These are phyloP conservation scores for Pomacea maculata DNA, from an alignment of 1,140 invertebrate species.

Conservation along the genomic window DNA sequence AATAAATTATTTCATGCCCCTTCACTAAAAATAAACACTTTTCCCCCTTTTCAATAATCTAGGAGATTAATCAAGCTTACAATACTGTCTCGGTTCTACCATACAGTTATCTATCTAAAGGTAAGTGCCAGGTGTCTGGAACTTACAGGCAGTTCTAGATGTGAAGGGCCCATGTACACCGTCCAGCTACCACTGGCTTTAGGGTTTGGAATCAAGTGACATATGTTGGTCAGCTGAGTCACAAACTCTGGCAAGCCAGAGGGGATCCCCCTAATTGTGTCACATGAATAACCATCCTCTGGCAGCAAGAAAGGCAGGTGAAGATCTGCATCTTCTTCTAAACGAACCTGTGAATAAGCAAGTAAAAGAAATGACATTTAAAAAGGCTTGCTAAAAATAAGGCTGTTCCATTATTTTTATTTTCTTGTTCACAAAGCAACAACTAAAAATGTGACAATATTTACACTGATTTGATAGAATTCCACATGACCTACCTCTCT, in stretches of 20 bases:
- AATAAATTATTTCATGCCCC: no score
- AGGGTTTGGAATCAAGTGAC: conserved; percentile 87
- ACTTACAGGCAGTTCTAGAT: conserved; percentile 42
- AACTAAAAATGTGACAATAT: not conserved
- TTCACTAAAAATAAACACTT: no score
- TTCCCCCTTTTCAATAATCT: no score
- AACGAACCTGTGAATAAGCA: conserved; percentile 65
- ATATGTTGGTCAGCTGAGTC: conserved; percentile 85
- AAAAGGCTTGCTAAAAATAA: no score
- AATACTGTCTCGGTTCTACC: no score
- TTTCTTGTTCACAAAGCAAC: not conserved
- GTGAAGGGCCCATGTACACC: conserved; percentile 81
- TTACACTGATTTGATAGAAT: not conserved
- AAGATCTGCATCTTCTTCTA: conserved; percentile 85
- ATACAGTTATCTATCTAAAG: no score
- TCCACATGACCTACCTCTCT: conserved; percentile 69
- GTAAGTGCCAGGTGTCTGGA: not conserved
- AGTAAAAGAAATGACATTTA: not conserved
- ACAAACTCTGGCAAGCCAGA: conserved; percentile 93
- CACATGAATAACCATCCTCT: conserved; percentile 97
- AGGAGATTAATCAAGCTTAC: no score
- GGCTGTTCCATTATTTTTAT: not conserved
- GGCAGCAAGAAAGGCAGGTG: conserved; percentile 91
- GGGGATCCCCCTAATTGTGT: conserved; percentile 88
- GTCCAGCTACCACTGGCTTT: conserved; percentile 93